These are phyloP conservation scores for Anneissia japonica DNA, from an alignment of 35 echinoderm and acorn worm genomes.

Conservation along the genomic window DNA sequence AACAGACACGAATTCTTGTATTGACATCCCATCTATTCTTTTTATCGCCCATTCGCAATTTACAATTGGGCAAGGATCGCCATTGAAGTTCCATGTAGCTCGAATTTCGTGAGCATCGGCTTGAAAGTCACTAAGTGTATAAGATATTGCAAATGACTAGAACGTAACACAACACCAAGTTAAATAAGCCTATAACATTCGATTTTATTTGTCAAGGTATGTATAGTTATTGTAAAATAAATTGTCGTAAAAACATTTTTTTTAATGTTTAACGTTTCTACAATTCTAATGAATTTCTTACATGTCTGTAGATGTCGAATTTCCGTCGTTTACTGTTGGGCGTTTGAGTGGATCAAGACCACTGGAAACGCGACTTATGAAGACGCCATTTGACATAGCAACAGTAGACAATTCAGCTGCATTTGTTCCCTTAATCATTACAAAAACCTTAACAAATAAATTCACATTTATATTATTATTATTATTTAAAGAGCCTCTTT, in stretches of 20 bases:
- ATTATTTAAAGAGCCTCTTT: too few relatives aligned
- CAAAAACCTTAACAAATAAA: too few relatives aligned
- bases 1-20: conserved; percentile 8
- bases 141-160: too few relatives aligned
- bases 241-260: too few relatives aligned
- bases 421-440: conserved; percentile 25
- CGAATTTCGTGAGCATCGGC: background rate
- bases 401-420: conserved; percentile 12
- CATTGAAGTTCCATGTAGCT: conserved; percentile 45
- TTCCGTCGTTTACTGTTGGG: conserved; percentile 22
- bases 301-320: background rate
- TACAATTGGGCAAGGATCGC: conserved; percentile 36
- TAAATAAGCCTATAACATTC: too few relatives aligned
- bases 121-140: conserved; percentile 29
- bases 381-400: conserved; percentile 34
- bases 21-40: conserved; percentile 15
- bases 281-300: background rate
- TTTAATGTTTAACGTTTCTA: background rate
- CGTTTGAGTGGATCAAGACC: conserved; percentile 11
- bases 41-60: conserved; percentile 38
- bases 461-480: too few relatives aligned
- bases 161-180: too few relatives aligned
- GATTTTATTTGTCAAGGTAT: too few relatives aligned
- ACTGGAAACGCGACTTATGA: conserved; percentile 14
- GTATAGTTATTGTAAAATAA: too few relatives aligned